Evolutionary conservation across 1,140 invertebrate genomes (phyloP), one percentile per base, ranked within the genome.

Genomic region (Doryteuthis pealeii): DNA sequence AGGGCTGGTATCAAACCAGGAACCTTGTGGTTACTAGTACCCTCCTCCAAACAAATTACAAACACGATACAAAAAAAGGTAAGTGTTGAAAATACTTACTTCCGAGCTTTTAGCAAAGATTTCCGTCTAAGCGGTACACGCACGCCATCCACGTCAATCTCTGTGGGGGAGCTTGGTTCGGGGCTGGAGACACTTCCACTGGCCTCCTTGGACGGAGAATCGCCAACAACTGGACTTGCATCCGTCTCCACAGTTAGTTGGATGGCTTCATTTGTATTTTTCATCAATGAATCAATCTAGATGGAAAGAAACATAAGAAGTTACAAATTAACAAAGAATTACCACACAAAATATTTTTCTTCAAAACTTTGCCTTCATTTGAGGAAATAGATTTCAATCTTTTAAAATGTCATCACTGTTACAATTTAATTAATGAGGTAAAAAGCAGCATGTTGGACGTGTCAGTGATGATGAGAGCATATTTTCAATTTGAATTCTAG

Each of bases 191-290:
- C 68, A 74, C 67, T 71, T 76, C 62, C 62, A 14, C 78, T 74
- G 43, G 80, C 80, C 88, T 90, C 71, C 30, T 68, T 68, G 28
- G 28, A 30, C 32, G 66, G 66, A 31, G 66, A 68, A 26, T 68
- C 66, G 5, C 32, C 32, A 30, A 30, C 66, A 4, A 93, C 85
- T n/a, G 92, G 90, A 75, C 93, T 92, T 33, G 94, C 94, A 87
- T 95, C 94, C 81, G 96, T 94, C 86, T 97, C 95, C 78, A 97
- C 94, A 40, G 93, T 95, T 73, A 95, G 86, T 91, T 94, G 86
- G 18, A 90, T 82, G 31, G 81, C 70, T 68, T 84, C 80, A 32
- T 77, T 78, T 10, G 77, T 71, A 75, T 85, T 81, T 22, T 81
- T 78, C 26, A 89, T 79, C 14, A 88, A 62, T 26, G 79, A 73